Percentiles rank a stretch among this genome's conserved stretches.
Conservation (phyloP, 2,797 vertebrate species). For the Notolepis coatsorum region DNA sequence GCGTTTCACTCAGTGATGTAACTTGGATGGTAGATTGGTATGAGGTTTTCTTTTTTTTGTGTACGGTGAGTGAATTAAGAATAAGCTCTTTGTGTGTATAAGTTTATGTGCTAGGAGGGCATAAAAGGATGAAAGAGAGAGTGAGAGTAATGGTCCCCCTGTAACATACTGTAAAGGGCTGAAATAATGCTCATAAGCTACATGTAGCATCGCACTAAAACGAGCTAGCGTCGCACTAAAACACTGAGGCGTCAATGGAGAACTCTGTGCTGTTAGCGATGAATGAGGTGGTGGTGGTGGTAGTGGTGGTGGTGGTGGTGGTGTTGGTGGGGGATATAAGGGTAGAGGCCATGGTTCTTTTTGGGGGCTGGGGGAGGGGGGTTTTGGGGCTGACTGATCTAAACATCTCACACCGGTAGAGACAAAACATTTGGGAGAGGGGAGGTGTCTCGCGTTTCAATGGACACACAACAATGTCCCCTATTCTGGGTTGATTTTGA, state of each 20-base stretch:
- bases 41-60: constrained; percentile 68
- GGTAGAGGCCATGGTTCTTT: constrained; percentile 44
- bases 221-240: constrained; percentile 48
- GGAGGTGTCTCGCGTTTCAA: constrained; percentile 64
- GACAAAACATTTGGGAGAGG: constrained; percentile 61
- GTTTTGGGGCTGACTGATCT: constrained; percentile 61
- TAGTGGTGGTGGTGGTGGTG: no score
- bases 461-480: constrained; percentile 71
- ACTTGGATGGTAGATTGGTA: constrained; percentile 50
- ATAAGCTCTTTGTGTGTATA: no score
- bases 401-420: constrained; percentile 71
- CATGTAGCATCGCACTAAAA: not conserved
- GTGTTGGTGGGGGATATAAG: constrained; percentile 61
- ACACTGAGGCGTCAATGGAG: constrained; percentile 24
- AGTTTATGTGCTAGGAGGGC: constrained; percentile 75
- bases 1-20: constrained; percentile 75
- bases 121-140: constrained; percentile 63
- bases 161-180: constrained; percentile 56
- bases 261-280: constrained; percentile 28
- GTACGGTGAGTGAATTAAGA: constrained; percentile 74
- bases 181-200: constrained; percentile 42
- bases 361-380: constrained; percentile 38
- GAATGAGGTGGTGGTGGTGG: constrained; percentile 52
- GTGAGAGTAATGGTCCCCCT: constrained; percentile 72
- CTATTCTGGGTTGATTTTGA: constrained; percentile 74